phyloP scores from a whole-genome alignment of 1,140 invertebrate species.

The Pseudomyrmex sp. region DNA sequence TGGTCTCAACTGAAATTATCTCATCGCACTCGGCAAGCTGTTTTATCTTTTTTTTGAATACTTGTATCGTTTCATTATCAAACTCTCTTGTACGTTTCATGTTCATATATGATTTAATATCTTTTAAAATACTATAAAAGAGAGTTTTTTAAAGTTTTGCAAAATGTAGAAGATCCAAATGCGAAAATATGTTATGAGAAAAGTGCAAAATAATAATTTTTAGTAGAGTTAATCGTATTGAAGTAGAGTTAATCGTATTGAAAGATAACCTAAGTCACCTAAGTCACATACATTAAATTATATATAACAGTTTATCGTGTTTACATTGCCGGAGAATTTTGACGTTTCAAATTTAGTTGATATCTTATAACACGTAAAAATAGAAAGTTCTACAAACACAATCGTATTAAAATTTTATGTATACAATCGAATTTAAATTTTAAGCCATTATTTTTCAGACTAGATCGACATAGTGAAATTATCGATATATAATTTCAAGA shows the following conservation, averaged over 20 bases:
- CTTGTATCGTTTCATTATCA: slow-evolving; percentile 27
- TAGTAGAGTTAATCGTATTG: not conserved
- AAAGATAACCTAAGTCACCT: not conserved
- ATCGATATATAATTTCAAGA: slow-evolving; percentile 14
- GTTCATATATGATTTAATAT: slow-evolving; percentile 25
- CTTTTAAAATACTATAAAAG: not conserved
- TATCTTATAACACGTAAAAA: not conserved
- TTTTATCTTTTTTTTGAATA: slow-evolving; percentile 52
- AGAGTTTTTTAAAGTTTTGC: too few relatives aligned
- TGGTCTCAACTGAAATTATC: slow-evolving; percentile 69
- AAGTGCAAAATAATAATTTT: too few relatives aligned
- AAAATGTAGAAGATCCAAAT: too few relatives aligned
- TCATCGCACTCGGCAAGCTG: slow-evolving; percentile 70
- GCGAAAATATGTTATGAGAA: too few relatives aligned
- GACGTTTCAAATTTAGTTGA: not conserved
- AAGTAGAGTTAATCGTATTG: not conserved
- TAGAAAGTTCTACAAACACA: not conserved
- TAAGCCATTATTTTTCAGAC: slow-evolving; percentile 4
- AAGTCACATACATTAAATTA: not conserved
- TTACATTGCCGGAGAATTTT: not conserved
- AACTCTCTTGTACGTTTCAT: not conserved
- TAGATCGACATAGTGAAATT: slow-evolving; percentile 17
- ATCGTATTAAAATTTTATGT: too few relatives aligned
- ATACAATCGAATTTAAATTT: slow-evolving; percentile 3
- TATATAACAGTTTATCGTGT: not conserved